Base-by-base conservation (phyloP, 30 jellyfish, hydroid and myxozoan species). In the Aurelia sp. region DNA sequence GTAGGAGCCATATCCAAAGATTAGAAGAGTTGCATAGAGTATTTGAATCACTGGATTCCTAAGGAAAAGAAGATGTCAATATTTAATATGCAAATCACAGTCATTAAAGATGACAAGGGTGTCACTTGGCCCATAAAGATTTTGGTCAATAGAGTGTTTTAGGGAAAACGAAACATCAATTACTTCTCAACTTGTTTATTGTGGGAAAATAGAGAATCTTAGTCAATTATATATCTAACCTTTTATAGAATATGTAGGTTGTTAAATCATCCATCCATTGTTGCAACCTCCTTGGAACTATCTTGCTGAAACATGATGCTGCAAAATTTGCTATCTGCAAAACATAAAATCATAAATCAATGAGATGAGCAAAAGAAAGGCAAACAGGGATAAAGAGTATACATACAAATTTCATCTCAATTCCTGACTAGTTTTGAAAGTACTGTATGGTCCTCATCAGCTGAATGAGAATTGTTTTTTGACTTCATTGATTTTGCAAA, bases 11-110 rank as follows among this genome's bases (percentile, higher is more conserved):
- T 87, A 87, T 53, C 98, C 98, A 76, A 50, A 55, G 31, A 67
- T 13, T 40, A 93, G 66, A 63, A 93, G 73, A 13, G 91, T 61
- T 13, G 91, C 88, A 73, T 93, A 93, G 17, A 87, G 40, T n/a
- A 74, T 7, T 75, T 89, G 98, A 41, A 93, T 64, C n/a, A 82
- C 61, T 31, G 90, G 96, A 83, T 93, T 93, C 66, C 98, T 93
- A 68, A 60, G 44, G 68, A 22, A 50, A 58, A 11, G 50, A 37
- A 1, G 7, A 37, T 37, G 50, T 0, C 50, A 37, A 3, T 37
- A 7, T 37, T 37, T 37, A 37, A 37, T 37, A 7, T 6, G 4
- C 7, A 37, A 37, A 37, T 37, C 10, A 37, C 10, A 4, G 50
- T 4, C 9, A 2, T 9, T 4, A 4, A 37, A 37, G 11, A 37